phyloP scores from a whole-genome alignment of 2,113 vertebrate species.

The Rhea pennata region DNA sequence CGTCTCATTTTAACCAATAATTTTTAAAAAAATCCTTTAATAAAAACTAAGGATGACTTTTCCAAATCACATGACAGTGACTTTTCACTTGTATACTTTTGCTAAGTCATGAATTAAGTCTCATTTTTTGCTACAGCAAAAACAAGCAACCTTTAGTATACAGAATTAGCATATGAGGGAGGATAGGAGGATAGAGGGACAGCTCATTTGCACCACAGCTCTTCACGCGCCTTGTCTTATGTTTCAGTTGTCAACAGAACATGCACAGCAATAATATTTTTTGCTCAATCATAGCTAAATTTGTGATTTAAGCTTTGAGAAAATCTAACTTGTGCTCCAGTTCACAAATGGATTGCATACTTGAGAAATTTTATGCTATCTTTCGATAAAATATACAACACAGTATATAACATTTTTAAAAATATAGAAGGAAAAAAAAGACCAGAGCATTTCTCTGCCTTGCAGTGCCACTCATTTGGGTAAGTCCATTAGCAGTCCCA shows the following conservation, averaged over 20 bases:
- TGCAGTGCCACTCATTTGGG: neutral
- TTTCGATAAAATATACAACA: neutral
- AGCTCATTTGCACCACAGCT: neutral
- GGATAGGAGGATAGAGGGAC: neutral
- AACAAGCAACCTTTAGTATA: neutral
- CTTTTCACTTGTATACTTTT: neutral
- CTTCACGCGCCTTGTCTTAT: neutral
- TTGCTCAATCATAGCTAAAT: neutral
- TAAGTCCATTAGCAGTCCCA: neutral
- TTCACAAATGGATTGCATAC: neutral
- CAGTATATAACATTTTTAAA: neutral
- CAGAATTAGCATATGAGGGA: neutral
- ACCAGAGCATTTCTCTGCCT: neutral
- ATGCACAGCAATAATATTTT: accelerated
- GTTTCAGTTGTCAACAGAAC: neutral
- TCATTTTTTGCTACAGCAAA: neutral
- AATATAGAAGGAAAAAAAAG: no score
- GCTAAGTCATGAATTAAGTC: neutral
- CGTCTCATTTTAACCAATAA: neutral
- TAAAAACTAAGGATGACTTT: neutral
- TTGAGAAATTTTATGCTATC: neutral
- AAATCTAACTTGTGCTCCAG: neutral
- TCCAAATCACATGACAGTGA: neutral
- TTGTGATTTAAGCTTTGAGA: neutral
- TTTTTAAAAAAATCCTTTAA: neutral